A percentile compares a stretch with the other conserved stretches of the same genome.
Conservation (phyloP, 2,113 vertebrate genomes). For the Vidua chalybeata region DNA sequence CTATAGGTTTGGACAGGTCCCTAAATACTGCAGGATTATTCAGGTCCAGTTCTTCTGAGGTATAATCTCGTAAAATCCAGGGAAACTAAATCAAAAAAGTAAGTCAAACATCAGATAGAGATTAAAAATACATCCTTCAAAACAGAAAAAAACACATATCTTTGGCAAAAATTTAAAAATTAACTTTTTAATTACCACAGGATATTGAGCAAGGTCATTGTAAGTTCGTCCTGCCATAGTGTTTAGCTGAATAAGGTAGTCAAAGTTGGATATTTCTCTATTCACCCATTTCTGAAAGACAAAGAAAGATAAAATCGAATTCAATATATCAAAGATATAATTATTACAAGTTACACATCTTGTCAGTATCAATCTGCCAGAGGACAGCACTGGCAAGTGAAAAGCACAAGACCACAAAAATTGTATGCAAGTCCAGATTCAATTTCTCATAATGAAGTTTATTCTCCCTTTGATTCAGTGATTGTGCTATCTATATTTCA, state of each 20-base stretch:
- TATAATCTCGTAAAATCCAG: conserved; percentile 94
- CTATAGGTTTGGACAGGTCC: conserved; percentile 94
- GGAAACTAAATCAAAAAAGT: conserved; percentile 82
- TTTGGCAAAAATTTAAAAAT: neutral
- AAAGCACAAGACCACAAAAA: neutral
- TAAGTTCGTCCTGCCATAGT: conserved; percentile 96
- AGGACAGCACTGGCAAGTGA: neutral
- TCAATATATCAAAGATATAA: neutral
- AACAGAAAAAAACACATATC: neutral
- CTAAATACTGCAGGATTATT: conserved; percentile 91
- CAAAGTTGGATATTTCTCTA: conserved; percentile 96
- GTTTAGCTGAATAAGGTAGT: conserved; percentile 98
- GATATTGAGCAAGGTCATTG: conserved; percentile 96
- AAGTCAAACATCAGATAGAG: neutral
- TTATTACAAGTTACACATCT: neutral
- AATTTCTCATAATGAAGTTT: neutral
- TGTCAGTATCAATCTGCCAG: neutral
- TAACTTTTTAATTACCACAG: conserved; percentile 81
- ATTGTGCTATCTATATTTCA: neutral
- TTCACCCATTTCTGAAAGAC: conserved; percentile 93
- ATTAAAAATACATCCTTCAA: neutral
- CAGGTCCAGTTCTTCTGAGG: conserved; percentile 92
- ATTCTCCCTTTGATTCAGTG: neutral
- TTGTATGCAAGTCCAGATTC: neutral
- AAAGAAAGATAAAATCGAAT: neutral